Conservation (phyloP, 1,140 invertebrate genomes). For the Drosophila pandora region DNA sequence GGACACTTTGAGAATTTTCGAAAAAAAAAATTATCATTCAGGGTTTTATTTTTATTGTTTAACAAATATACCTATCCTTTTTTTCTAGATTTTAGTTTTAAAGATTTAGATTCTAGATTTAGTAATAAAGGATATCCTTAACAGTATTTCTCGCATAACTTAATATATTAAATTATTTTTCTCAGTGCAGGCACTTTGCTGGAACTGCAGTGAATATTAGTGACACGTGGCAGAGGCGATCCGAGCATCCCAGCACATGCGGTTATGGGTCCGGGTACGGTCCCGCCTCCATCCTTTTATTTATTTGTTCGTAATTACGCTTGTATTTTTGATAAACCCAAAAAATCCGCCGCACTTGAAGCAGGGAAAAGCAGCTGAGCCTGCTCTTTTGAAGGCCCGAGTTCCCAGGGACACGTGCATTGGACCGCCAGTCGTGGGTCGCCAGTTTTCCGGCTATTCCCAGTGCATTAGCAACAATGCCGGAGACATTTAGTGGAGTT, state of each 20-base stretch:
- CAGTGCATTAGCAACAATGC: conserved; percentile 65
- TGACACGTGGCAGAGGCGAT: conserved; percentile 68
- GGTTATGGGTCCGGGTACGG: conserved; percentile 43
- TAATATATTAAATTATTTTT: background rate
- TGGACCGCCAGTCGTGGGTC: conserved; percentile 5
- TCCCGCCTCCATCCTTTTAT: conserved; percentile 30
- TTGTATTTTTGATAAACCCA: conserved; percentile 47
- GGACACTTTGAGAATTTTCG: background rate
- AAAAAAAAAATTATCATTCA: background rate
- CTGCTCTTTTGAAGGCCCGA: conserved; percentile 52
- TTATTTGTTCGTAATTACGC: conserved; percentile 83
- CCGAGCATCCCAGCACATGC: conserved; percentile 41
- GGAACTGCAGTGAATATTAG: conserved; percentile 62
- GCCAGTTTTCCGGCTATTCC: conserved; percentile 42
- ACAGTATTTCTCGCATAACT: too few species aligned
- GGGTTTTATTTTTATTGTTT: too few species aligned
- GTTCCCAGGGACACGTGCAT: conserved; percentile 33
- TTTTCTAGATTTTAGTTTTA: too few species aligned
- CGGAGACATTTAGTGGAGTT: conserved; percentile 68
- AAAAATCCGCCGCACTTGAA: conserved; percentile 75
- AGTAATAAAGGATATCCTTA: too few species aligned
- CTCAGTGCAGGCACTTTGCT: conserved; percentile 39
- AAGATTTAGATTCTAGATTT: too few species aligned
- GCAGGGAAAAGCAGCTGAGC: conserved; percentile 35
- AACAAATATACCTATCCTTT: too few species aligned